Percentiles rank a stretch among this genome's conserved stretches.
phyloP scores from a whole-genome alignment of 2,888 invertebrate genomes.

The Agrotis segetum region DNA sequence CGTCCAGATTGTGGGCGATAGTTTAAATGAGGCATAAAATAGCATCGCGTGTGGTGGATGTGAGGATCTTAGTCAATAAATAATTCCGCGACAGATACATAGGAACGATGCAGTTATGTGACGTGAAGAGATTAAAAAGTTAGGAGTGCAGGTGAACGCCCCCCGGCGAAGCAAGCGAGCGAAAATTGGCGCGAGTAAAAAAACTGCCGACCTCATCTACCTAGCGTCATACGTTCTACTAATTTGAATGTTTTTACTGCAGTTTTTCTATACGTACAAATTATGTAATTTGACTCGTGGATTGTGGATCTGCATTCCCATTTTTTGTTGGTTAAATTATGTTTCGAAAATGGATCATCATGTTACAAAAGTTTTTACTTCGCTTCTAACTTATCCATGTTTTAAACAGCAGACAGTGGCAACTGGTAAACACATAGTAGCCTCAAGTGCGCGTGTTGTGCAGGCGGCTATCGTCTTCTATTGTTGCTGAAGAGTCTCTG shows the following conservation, averaged over 20 bases:
- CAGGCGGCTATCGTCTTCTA: slow-evolving; percentile 51
- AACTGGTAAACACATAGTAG: slow-evolving; percentile 8
- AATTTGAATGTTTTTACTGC: slow-evolving; percentile 53
- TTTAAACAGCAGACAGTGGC: slow-evolving; percentile 15
- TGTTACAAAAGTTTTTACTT: slow-evolving; percentile 13
- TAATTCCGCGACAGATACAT: slow-evolving; percentile 45
- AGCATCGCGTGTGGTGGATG: slow-evolving; percentile 12
- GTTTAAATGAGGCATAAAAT: slow-evolving; percentile 17
- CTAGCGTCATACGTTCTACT: slow-evolving; percentile 52
- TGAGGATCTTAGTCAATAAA: slow-evolving; percentile 43
- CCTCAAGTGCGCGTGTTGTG: slow-evolving; percentile 34
- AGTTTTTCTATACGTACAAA: slow-evolving; percentile 53
- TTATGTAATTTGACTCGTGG: slow-evolving; percentile 51
- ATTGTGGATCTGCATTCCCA: slow-evolving; percentile 42
- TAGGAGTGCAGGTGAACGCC: slow-evolving; percentile 74
- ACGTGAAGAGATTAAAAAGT: slow-evolving; percentile 75
- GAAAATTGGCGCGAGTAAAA: slow-evolving; percentile 67
- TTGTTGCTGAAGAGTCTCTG: slow-evolving; percentile 63
- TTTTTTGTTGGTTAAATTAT: slow-evolving; percentile 27
- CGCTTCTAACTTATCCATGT: slow-evolving; percentile 9
- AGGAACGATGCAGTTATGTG: slow-evolving; percentile 58
- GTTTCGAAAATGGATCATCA: neutral
- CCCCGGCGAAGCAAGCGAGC: slow-evolving; percentile 63
- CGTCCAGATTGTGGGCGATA: neutral
- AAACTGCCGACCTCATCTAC: slow-evolving; percentile 60